phyloP scores from a whole-genome alignment of 2,797 vertebrate genomes.

The Leptodactylus fallax region DNA sequence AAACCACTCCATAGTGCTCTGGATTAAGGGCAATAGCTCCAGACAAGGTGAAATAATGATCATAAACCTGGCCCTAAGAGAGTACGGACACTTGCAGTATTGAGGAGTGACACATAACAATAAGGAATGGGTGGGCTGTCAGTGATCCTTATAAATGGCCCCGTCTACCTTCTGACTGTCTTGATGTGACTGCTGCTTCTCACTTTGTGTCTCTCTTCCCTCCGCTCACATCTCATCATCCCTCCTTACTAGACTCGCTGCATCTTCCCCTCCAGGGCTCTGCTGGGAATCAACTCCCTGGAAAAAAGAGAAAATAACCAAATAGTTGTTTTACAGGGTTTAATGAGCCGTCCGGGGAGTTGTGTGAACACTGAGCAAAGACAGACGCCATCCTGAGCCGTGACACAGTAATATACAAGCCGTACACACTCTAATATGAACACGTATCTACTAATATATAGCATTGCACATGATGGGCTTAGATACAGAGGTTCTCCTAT shows the following conservation, averaged over 20 bases:
- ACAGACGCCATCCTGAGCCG: background rate
- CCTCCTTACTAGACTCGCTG: conserved; percentile 17
- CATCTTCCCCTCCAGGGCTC: conserved; percentile 51
- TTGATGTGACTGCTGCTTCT: background rate
- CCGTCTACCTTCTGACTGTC: background rate
- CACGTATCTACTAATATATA: background rate
- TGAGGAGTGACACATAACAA: too few relatives aligned
- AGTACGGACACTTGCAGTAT: too few relatives aligned
- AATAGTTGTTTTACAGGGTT: conserved; percentile 62
- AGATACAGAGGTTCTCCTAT: background rate
- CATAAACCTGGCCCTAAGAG: too few relatives aligned
- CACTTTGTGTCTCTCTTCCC: too few relatives aligned
- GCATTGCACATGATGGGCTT: background rate
- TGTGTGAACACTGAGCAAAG: conserved; percentile 33
- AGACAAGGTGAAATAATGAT: too few relatives aligned
- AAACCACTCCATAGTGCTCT: too few relatives aligned
- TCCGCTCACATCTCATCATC: conserved; percentile 31
- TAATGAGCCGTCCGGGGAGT: conserved; percentile 59
- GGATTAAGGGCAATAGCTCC: too few relatives aligned
- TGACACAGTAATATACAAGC: background rate
- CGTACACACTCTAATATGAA: too few relatives aligned
- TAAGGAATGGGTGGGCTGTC: too few relatives aligned
- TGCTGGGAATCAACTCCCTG: conserved; percentile 31
- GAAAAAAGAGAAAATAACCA: conserved; percentile 58
- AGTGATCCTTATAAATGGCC: too few relatives aligned